A percentile compares a stretch with the other conserved stretches of the same genome.
Conservation (phyloP, 2,797 vertebrate genomes). For the Threskiornis aethiopicus region DNA sequence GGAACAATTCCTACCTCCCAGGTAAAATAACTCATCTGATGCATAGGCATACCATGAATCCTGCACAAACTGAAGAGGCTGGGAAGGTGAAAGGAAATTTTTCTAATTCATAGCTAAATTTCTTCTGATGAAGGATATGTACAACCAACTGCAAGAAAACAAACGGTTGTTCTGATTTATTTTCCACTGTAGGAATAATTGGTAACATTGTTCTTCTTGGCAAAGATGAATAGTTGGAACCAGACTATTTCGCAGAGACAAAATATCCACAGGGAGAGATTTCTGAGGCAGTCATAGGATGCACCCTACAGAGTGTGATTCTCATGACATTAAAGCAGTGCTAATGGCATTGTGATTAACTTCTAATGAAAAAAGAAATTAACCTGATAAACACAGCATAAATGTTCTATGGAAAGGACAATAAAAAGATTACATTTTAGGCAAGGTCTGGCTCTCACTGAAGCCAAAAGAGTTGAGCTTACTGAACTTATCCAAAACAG, state of each 20-base stretch:
- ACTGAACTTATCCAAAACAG: slow-evolving; percentile 30
- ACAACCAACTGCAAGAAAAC: slow-evolving; percentile 33
- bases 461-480: neutral
- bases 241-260: slow-evolving; percentile 41
- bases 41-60: neutral
- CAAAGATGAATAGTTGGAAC: slow-evolving; percentile 65
- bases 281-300: slow-evolving; percentile 59
- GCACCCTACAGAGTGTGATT: slow-evolving; percentile 63
- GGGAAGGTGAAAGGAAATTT: neutral
- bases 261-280: slow-evolving; percentile 64
- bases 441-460: slow-evolving; percentile 3
- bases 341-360: neutral
- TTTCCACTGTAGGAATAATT: slow-evolving; percentile 62
- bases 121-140: slow-evolving; percentile 37
- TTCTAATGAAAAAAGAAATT: slow-evolving; percentile 22
- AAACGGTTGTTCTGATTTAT: slow-evolving; percentile 57
- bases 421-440: slow-evolving; percentile 32
- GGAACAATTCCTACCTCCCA: slow-evolving; percentile 64
- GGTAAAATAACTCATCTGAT: slow-evolving; percentile 38
- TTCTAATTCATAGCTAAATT: neutral
- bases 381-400: slow-evolving; percentile 24
- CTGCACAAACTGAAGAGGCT: neutral
- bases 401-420: slow-evolving; percentile 4
- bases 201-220: slow-evolving; percentile 66
- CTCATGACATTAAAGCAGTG: slow-evolving; percentile 57